Percentiles rank a stretch among this genome's conserved stretches.
phyloP scores from a whole-genome alignment of 2,888 invertebrate species.

The Lapara coniferarum region DNA sequence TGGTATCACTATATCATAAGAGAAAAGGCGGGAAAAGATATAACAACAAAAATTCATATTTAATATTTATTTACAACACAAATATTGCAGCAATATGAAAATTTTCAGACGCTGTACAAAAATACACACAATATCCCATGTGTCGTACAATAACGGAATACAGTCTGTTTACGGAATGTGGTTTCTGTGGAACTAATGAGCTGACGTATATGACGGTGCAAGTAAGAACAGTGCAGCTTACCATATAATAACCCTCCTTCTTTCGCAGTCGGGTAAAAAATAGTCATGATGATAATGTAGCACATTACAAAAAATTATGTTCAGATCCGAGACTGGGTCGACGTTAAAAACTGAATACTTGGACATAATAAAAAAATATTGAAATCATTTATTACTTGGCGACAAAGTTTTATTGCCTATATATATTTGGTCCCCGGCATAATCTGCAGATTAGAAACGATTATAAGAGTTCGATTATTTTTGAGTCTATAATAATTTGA shows the following conservation, averaged over 20 bases:
- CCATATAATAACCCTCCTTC: too few species aligned
- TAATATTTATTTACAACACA: slow-evolving; percentile 72
- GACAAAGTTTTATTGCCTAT: too few species aligned
- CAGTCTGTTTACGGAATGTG: slow-evolving; percentile 68
- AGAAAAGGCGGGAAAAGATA: not conserved
- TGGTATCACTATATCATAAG: not conserved
- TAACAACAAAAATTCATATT: slow-evolving; percentile 45
- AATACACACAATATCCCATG: slow-evolving; percentile 51
- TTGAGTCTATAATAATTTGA: not conserved
- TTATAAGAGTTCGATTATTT: not conserved
- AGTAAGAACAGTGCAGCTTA: not conserved
- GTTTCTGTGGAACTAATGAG: slow-evolving; percentile 30
- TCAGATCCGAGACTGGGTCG: too few species aligned
- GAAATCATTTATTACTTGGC: too few species aligned
- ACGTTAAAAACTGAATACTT: too few species aligned
- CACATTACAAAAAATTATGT: too few species aligned
- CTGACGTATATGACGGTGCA: not conserved
- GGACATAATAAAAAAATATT: too few species aligned
- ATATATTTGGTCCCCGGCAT: slow-evolving; percentile 4
- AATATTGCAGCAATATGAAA: slow-evolving; percentile 71
- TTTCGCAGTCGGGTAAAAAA: too few species aligned
- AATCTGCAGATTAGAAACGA: not conserved
- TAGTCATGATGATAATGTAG: too few species aligned
- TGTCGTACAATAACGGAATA: slow-evolving; percentile 29
- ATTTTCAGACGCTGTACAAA: slow-evolving; percentile 66